Evolutionary conservation across 2,113 vertebrate genomes (phyloP).

Genomic region (Calyptommatus sinebrachiatus): DNA sequence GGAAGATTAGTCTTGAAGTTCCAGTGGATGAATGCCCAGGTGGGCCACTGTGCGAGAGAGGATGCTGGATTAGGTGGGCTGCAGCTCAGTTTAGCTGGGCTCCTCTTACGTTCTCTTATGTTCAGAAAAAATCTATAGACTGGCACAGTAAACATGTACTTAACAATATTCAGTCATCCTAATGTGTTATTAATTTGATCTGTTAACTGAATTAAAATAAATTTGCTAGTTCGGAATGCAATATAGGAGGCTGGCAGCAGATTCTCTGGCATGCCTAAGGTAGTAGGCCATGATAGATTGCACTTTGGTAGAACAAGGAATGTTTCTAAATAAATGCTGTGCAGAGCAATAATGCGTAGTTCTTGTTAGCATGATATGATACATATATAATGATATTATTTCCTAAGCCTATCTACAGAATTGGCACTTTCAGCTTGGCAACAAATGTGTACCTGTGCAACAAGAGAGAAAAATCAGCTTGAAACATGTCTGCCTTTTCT

Average conservation of each 20-base stretch:
- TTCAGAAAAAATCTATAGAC: too few relatives aligned
- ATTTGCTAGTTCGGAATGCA: constrained; percentile 35
- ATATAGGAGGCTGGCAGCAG: constrained; percentile 41
- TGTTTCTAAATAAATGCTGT: constrained; percentile 19
- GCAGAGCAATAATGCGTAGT: not conserved
- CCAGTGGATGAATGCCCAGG: too few relatives aligned
- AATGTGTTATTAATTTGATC: constrained; percentile 25
- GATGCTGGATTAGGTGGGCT: too few relatives aligned
- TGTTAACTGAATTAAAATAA: constrained; percentile 45
- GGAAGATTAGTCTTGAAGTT: too few relatives aligned
- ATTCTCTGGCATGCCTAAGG: constrained; percentile 46
- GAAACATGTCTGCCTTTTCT: too few relatives aligned
- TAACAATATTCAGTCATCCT: not conserved
- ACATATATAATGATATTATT: fast-evolving
- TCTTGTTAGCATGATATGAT: not conserved
- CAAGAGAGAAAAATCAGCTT: too few relatives aligned
- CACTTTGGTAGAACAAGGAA: constrained; percentile 25
- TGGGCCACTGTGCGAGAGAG: too few relatives aligned
- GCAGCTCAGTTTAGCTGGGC: too few relatives aligned
- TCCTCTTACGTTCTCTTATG: too few relatives aligned
- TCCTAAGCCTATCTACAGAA: not conserved
- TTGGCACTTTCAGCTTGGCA: not conserved
- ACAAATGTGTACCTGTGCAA: too few relatives aligned
- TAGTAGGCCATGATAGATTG: constrained; percentile 38
- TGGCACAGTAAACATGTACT: too few relatives aligned